Evolutionary conservation across 2,888 invertebrate genomes (phyloP).

Genomic region (Arge pagana): DNA sequence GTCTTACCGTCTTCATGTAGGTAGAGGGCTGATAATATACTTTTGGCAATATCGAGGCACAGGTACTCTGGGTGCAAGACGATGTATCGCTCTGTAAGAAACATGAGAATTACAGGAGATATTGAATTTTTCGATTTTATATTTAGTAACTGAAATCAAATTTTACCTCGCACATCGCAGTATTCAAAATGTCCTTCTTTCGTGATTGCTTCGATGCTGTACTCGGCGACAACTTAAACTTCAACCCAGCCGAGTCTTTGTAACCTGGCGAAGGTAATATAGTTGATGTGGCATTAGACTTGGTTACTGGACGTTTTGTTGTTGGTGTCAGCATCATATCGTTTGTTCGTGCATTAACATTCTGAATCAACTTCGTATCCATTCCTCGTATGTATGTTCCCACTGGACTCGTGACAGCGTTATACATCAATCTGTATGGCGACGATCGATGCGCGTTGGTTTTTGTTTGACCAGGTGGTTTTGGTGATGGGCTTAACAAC

Average conservation of each 20-base stretch:
- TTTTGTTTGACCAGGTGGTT: no score
- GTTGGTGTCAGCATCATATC: slow-evolving; percentile 39
- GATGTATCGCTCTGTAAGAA: slow-evolving; percentile 24
- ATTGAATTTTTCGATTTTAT: slow-evolving; percentile 20
- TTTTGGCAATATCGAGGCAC: slow-evolving; percentile 35
- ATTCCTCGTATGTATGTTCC: slow-evolving; percentile 46
- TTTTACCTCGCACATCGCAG: slow-evolving; percentile 9
- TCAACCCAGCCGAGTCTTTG: slow-evolving; percentile 22
- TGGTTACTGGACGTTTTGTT: slow-evolving; percentile 14
- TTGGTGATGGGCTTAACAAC: background rate
- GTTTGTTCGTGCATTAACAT: slow-evolving; percentile 36
- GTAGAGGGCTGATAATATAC: slow-evolving; percentile 39
- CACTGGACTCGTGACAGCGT: slow-evolving; percentile 45
- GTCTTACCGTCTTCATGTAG: slow-evolving; percentile 37
- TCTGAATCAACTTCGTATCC: slow-evolving; percentile 43
- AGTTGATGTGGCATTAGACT: slow-evolving; percentile 12
- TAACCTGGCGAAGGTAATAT: slow-evolving; percentile 7
- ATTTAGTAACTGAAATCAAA: background rate
- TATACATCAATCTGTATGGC: slow-evolving; percentile 35
- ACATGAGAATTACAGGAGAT: slow-evolving; percentile 2
- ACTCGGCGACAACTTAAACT: slow-evolving; percentile 35
- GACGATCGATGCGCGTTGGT: slow-evolving; percentile 1
- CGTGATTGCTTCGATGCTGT: slow-evolving; percentile 7
- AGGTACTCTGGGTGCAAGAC: slow-evolving; percentile 28
- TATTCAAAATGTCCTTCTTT: background rate